phyloP scores from a whole-genome alignment of 2,888 invertebrate species.

The Mythimna ferrago region DNA sequence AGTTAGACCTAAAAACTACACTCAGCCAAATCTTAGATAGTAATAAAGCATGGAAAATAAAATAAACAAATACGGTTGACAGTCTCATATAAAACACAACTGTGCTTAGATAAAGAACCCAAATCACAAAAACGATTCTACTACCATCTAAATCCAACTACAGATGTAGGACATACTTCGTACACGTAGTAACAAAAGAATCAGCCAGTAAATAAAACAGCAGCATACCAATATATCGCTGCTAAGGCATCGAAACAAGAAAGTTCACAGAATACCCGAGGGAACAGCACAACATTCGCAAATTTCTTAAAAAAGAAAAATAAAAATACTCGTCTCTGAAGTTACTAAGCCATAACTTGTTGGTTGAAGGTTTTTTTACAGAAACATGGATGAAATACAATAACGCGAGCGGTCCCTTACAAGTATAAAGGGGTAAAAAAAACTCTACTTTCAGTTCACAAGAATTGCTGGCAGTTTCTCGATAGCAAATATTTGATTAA shows the following conservation, averaged over 20 bases:
- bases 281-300: constrained; percentile 78
- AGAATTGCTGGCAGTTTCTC: constrained; percentile 49
- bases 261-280: constrained; percentile 78
- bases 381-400: constrained; percentile 77
- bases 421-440: constrained; percentile 70
- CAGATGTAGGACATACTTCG: constrained; percentile 43
- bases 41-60: background rate
- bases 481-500: constrained; percentile 59
- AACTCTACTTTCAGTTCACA: constrained; percentile 59
- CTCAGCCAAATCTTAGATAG: no score
- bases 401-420: constrained; percentile 71
- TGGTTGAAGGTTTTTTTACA: constrained; percentile 77
- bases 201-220: constrained; percentile 74
- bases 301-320: constrained; percentile 79
- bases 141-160: constrained; percentile 33
- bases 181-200: constrained; percentile 57
- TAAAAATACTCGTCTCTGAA: constrained; percentile 75
- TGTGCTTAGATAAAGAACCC: constrained; percentile 17
- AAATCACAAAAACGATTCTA: constrained; percentile 37
- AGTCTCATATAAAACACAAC: background rate
- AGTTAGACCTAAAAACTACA: background rate
- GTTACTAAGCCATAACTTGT: constrained; percentile 77
- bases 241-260: constrained; percentile 77
- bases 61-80: constrained; percentile 1
- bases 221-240: constrained; percentile 73